Base-by-base conservation (phyloP, 2,797 vertebrate genomes). In the Acanthurus leucopareius region DNA sequence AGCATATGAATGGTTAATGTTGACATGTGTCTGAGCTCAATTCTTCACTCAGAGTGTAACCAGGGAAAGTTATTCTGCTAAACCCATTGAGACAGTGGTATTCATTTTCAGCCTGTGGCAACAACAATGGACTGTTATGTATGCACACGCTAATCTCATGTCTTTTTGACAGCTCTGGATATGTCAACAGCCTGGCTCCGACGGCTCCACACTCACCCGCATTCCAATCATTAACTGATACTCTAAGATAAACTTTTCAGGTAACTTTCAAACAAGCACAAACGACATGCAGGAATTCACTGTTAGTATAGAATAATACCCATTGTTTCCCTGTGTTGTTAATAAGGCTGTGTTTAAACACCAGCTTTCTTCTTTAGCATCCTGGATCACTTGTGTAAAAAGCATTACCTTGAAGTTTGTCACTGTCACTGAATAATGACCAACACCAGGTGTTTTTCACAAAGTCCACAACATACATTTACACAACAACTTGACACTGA, bases 81-180 rank as follows among this genome's bases (percentile, higher is more conserved):
- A 81, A 77, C 75, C 82, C 25, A 58, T 73, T 57, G 35, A 64
- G 69, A 74, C 69, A 73, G 59, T 48, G 61, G 42, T 45, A 16
- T 20, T 71, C 67, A 85, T 73, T 73, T 77, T 63, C 53, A 47
- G 19, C 45, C 51, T 62, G 59, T 53, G 64, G 62, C 70, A 73
- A 59, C 47, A 75, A 68, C 51, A 83, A 59, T 70, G 64, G 40
- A 48, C 76, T 86, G 84, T 58, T 64, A 79, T 84, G 70, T 74
- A 70, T 83, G 68, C 74, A 70, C 35, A 40, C 20, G 62, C 52
- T 86, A 87, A 92, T 83, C 85, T 88, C 8, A 20, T 53, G 73
- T 77, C 44, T 69, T 76, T 75, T 75, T 57, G 45, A 44, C 70
- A 65, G 48, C 80, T 75, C 44, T 60, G 79, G 75, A 79, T 83